A percentile compares a stretch with the other conserved stretches of the same genome.
Conservation (phyloP, 2,113 vertebrate species). For the Pseudopipra pipra region DNA sequence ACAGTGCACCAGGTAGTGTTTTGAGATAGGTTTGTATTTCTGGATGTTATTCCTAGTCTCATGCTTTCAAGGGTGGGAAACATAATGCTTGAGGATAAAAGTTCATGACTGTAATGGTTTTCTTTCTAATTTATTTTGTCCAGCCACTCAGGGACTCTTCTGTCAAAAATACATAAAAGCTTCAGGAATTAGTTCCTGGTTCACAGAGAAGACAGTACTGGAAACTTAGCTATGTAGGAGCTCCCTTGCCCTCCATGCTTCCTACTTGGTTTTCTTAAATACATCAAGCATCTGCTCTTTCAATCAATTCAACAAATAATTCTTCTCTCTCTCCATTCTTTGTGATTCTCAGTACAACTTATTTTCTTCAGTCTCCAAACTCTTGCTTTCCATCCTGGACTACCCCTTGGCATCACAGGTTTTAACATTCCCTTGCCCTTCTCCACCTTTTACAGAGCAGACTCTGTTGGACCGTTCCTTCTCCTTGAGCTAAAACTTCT, state of each 20-base stretch:
- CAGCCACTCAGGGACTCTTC: not conserved
- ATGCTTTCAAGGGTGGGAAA: not conserved
- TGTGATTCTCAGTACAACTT: not conserved
- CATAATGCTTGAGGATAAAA: not conserved
- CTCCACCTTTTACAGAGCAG: not conserved
- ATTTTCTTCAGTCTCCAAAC: not conserved
- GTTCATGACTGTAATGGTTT: not conserved
- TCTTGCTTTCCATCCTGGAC: not conserved
- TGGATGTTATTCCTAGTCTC: not conserved
- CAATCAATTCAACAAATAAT: not conserved
- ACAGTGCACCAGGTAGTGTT: not conserved
- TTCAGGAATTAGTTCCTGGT: not conserved
- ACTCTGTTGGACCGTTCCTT: not conserved
- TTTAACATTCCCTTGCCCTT: not conserved
- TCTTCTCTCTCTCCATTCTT: not conserved
- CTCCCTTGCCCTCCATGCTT: not conserved
- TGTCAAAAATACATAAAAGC: not conserved
- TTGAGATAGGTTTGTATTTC: not conserved
- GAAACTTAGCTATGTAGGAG: not conserved
- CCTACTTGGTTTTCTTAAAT: not conserved
- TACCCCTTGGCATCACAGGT: not conserved
- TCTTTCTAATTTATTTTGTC: not conserved
- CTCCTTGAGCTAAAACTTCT: not conserved
- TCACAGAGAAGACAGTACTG: rapidly evolving
- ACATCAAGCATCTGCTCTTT: not conserved